Evolutionary conservation across 2,797 vertebrate genomes (phyloP), one percentile per base, ranked within the genome.

Genomic region (Danio jaintianensis): DNA sequence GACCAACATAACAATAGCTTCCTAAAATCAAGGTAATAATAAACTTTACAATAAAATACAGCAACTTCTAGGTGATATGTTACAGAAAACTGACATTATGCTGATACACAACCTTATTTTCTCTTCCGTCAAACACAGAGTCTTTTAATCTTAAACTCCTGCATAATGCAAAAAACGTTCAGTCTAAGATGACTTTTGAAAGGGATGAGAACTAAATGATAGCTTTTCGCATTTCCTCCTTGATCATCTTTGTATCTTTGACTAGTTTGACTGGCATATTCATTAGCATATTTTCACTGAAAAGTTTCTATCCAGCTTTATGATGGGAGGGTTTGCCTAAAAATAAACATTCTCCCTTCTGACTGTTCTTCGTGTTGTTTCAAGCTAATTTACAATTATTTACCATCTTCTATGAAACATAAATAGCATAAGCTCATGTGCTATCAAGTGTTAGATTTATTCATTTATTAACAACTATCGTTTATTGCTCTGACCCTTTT

Each of bases 131-230:
- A 40, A 48, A 48, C 53, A 59, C n/a, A 56, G 61, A 20, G 48
- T 55, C 55, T 70, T 72, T 77, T 77, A 20, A 82, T 58, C 74
- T 66, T 7, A 29, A 42, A 13, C 59, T 68, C 9, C 74, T 68
- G 55, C 53, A 64, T 81, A 70, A 70, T 15, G 56, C 56, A 52
- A 50, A 84, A 63, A 75, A 84, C 52, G n/a, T 43, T 42, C 36
- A 5, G 12, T 71, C 40, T 48, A 68, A 69, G 58, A 20, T 20
- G 20, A 50, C 56, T 22, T 67, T 56, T 22, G 48, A 77, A 42
- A 67, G 56, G 59, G 40, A 55, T 68, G 53, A 81, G 18, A 71
- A 53, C 47, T 56, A 29, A 56, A 71, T 7, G 13, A n/a, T n/a
- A 16, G 20, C 8, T 18, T 73, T 48, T 38, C 8, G 18, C 29